phyloP scores from a whole-genome alignment of 2,113 vertebrate species.

The Sapayoa aenigma region DNA sequence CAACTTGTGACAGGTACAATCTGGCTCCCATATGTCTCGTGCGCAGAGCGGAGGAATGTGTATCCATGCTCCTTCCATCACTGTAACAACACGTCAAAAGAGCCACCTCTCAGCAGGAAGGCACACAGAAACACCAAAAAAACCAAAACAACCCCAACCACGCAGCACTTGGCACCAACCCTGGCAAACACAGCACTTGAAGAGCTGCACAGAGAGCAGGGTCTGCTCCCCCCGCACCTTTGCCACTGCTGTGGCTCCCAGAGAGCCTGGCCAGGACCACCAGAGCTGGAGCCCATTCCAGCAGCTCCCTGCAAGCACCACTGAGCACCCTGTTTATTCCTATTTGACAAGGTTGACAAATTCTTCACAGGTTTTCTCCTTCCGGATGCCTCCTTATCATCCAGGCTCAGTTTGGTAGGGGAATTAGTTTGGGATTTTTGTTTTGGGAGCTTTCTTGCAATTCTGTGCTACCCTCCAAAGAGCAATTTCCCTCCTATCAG shows the following conservation, averaged over 20 bases:
- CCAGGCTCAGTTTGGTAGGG: neutral
- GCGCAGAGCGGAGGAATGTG: conserved; percentile 44
- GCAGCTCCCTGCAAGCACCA: neutral
- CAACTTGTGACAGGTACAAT: conserved; percentile 78
- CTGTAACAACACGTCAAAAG: conserved; percentile 70
- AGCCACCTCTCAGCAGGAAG: conserved; percentile 61
- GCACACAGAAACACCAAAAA: conserved; percentile 14
- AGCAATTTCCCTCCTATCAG: neutral
- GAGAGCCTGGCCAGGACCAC: neutral
- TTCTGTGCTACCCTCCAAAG: neutral
- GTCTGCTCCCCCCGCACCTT: neutral
- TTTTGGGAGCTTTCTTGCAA: neutral
- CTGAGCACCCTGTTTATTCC: neutral
- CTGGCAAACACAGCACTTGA: neutral
- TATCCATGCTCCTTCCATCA: conserved; percentile 65
- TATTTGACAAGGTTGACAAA: neutral
- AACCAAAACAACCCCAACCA: neutral
- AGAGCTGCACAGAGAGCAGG: neutral
- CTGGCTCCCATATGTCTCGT: conserved; percentile 70
- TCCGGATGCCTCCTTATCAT: neutral
- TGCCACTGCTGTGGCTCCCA: accelerated
- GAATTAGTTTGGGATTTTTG: neutral
- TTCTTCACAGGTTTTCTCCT: neutral
- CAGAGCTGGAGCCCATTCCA: neutral
- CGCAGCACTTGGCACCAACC: neutral